Base-by-base conservation (phyloP, 2,888 invertebrate genomes). In the Clostera curtula region DNA sequence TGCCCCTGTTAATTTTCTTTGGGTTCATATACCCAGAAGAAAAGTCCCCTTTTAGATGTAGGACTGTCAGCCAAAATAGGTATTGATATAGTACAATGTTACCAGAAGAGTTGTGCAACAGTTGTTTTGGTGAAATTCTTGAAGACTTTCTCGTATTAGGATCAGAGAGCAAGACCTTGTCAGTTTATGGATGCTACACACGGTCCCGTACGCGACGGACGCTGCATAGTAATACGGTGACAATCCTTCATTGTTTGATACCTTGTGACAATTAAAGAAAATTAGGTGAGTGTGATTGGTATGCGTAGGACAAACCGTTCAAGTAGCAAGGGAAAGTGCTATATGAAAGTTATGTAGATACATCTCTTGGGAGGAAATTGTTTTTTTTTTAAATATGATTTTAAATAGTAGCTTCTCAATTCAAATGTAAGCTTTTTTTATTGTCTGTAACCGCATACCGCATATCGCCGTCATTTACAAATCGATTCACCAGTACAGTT, bases 131-230 rank as follows among this genome's bases (percentile, higher is more conserved):
- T 67, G 67, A 72, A 73, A 67, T 61, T 60, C 35, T 43, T n/a
- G n/a, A n/a, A n/a, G n/a, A 77, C 76, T 80, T 80, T 79, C 79
- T 56, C 62, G 46, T 43, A 41, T 61, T 59, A 31, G 41, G 64
- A 71, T 70, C 70, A 64, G 56, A 61, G 56, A 59, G 54, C 58
- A 49, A 54, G 50, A 43, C 46, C 51, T 50, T 48, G 34, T 48
- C 38, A 44, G 28, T 27, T 37, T 43, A 51, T 57, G 54, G 56
- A 73, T 71, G 62, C 67, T 46, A 64, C 62, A 54, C 68, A 62
- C 57, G 53, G 51, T 63, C 46, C 65, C 55, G 61, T 56, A 56
- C 34, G 35, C 25, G 54, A 53, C 20, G 25, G 28, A 11, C 10
- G 19, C 35, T 49, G 77, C 56, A 77, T 82, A 69, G 67, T 73